Evolutionary conservation across 37 sponge, comb jelly and placozoan genomes (phyloP), one percentile per base, ranked within the genome.

Genomic region (Petrosia ficiformis): DNA sequence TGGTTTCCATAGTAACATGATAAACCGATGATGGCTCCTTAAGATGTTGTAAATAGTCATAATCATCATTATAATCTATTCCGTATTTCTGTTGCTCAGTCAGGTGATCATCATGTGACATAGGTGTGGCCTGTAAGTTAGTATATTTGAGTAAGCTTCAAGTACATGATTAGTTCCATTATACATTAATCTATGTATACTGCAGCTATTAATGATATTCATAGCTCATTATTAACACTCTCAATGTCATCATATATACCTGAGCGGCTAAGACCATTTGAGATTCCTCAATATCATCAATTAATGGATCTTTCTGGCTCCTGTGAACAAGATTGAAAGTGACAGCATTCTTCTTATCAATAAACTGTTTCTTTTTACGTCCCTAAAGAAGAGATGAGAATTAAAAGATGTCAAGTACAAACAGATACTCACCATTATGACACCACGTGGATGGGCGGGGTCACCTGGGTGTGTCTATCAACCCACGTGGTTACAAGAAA

Each of bases 11-110:
- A 48, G 54, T 19, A 14, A 14, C 82, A 71, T 76, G 66, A 10
- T 77, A 60, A 41, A 73, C 68, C 19, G 74, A 71, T 25, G 68
- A 69, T 28, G 86, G 86, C 40, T 91, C 89, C 71, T 80, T 82
- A 28, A 98, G 44, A 57, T 98, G 99, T 75, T 98, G 99, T 72
- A 98, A 44, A 78, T 98, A 98, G 82, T 98, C 87, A 54, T 98
- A 98, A 19, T 95, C 96, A 72, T 98, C 99, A 1, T 84, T 77
- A 57, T 63, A 98, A 77, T 70, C 83, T 64, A 98, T 88, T 21
- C 99, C 99, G 75, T 77, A 90, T 70, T 93, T 82, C 28, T 71
- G 31, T 72, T 95, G 99, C 70, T 84, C 82, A 37, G 64, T 48
- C 22, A 82, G 76, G 36, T 74, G 85, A 0, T 84, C 80, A 1